A percentile compares a stretch with the other conserved stretches of the same genome.
Conservation (phyloP, 2,113 vertebrate species). For the Halcyon senegalensis region DNA sequence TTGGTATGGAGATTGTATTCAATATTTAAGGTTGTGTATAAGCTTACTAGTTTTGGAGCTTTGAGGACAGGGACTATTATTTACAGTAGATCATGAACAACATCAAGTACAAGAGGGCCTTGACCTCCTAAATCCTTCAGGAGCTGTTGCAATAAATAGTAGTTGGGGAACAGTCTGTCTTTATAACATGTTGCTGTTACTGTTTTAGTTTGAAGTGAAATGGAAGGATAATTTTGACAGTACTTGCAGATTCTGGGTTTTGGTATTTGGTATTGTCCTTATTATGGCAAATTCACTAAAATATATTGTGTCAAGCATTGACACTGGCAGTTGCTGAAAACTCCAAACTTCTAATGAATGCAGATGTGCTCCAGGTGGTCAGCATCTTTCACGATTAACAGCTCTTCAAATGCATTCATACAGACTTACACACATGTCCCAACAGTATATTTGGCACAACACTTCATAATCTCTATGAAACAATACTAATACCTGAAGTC, state of each 20-base stretch:
- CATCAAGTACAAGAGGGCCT: not conserved
- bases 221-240: not conserved
- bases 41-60: not conserved
- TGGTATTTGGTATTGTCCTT: not conserved
- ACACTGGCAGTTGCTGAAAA: not conserved
- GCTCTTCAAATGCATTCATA: not conserved
- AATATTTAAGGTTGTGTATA: not conserved
- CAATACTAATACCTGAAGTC: not conserved
- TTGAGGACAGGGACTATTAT: not conserved
- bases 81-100: not conserved
- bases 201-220: not conserved
- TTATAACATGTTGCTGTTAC: not conserved
- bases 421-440: accelerated
- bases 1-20: not conserved
- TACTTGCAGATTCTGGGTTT: not conserved
- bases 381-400: not conserved
- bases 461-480: not conserved
- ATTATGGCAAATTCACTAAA: not conserved
- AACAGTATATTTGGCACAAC: not conserved
- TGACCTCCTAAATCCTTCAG: not conserved
- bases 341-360: not conserved
- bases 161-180: not conserved
- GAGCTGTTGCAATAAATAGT: not conserved
- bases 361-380: not conserved
- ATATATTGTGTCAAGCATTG: not conserved